Conservation (phyloP, 2,888 invertebrate genomes). For the Drosophila pseudotakahashii region DNA sequence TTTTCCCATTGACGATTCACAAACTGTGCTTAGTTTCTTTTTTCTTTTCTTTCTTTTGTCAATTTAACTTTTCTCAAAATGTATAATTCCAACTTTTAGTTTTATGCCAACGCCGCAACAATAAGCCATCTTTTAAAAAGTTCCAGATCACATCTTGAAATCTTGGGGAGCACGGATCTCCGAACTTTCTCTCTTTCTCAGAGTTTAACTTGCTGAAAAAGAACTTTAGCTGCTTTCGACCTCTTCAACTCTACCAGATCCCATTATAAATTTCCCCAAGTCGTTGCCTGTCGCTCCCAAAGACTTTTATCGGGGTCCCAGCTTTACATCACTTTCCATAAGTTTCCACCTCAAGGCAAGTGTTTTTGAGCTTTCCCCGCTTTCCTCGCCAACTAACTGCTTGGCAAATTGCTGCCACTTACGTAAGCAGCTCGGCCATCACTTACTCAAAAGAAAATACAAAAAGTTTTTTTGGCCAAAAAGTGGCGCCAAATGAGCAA, state of each 20-base stretch:
- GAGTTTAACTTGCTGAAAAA: constrained; percentile 8
- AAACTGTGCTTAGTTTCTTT: too few species aligned
- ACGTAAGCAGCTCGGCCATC: constrained; percentile 35
- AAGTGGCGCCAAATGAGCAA: constrained; percentile 57
- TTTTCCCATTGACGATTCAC: too few species aligned
- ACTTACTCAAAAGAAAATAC: constrained; percentile 28
- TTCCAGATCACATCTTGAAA: not conserved
- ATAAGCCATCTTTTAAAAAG: constrained; percentile 8
- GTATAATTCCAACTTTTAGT: not conserved
- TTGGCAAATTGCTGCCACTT: constrained; percentile 56
- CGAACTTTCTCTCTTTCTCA: not conserved
- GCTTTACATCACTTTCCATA: constrained; percentile 28
- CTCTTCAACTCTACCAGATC: constrained; percentile 21
- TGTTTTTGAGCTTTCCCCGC: constrained; percentile 1
- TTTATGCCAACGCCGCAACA: not conserved
- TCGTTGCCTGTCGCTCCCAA: constrained; percentile 12
- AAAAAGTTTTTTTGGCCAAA: constrained; percentile 32
- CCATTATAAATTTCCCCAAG: constrained; percentile 33
- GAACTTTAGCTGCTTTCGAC: constrained; percentile 18
- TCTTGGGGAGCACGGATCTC: not conserved
- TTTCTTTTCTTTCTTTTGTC: too few species aligned
- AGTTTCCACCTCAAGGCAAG: constrained; percentile 32
- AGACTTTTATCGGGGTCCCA: constrained; percentile 13
- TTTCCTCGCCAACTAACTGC: constrained; percentile 25
- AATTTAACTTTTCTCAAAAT: not conserved